A percentile compares a stretch with the other conserved stretches of the same genome.
phyloP scores from a whole-genome alignment of 1,140 invertebrate genomes.

The Drosophila obscura region DNA sequence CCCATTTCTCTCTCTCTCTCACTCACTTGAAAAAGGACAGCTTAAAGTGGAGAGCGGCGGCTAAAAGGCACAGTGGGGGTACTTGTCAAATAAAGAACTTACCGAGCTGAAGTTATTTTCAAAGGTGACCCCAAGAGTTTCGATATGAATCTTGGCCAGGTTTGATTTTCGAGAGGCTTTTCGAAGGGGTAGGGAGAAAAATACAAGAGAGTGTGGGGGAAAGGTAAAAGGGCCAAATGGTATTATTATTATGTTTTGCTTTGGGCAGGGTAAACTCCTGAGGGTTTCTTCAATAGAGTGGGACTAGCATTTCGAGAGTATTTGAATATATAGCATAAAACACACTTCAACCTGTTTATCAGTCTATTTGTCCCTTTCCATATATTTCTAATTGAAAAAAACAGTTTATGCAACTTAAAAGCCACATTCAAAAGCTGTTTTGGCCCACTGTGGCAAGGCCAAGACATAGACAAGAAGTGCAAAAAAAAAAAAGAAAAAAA shows the following conservation, averaged over 20 bases:
- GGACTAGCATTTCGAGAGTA: no score
- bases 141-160: slow-evolving; percentile 32
- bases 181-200: no score
- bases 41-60: slow-evolving; percentile 3
- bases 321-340: no score
- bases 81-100: slow-evolving; percentile 53
- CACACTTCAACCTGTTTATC: no score
- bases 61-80: slow-evolving; percentile 42
- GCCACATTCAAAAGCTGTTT: not conserved
- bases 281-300: no score
- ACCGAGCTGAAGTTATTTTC: slow-evolving; percentile 40
- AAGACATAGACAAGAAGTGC: slow-evolving; percentile 39
- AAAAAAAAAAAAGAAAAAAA: slow-evolving; percentile 9
- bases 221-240: not conserved
- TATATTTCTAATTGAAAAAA: not conserved
- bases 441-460: slow-evolving; percentile 36
- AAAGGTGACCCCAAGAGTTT: slow-evolving; percentile 2
- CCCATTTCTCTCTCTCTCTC: not conserved
- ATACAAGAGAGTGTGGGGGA: no score
- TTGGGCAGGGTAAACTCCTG: not conserved
- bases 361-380: no score
- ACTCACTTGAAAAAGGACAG: slow-evolving; percentile 18
- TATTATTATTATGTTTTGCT: not conserved
- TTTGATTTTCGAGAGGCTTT: slow-evolving; percentile 28
- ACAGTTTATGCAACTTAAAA: not conserved